phyloP scores from a whole-genome alignment of 2,113 vertebrate species.

The Cygnus buccinator region DNA sequence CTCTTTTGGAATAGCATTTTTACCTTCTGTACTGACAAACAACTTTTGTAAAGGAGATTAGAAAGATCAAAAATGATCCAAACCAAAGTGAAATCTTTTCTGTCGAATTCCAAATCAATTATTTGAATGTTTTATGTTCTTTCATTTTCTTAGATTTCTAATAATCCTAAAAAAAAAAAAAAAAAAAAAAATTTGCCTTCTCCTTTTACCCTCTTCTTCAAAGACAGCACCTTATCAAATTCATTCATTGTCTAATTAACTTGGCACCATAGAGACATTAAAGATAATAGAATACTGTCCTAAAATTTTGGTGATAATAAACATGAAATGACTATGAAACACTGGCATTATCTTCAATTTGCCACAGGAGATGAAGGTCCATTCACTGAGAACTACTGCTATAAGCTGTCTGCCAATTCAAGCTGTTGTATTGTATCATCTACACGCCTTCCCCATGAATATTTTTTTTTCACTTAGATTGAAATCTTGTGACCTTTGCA shows the following conservation, averaged over 20 bases:
- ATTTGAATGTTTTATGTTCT: not conserved
- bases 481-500: slow-evolving; percentile 30
- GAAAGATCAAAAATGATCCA: not conserved
- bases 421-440: not conserved
- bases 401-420: slow-evolving; percentile 16
- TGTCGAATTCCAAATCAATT: not conserved
- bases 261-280: not conserved
- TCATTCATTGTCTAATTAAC: not conserved
- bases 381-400: slow-evolving; percentile 24
- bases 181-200: not conserved
- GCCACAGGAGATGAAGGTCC: slow-evolving; percentile 26
- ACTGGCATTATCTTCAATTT: slow-evolving; percentile 42
- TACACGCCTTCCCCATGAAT: not conserved
- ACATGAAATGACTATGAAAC: slow-evolving; percentile 45
- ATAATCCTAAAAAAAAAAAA: not conserved
- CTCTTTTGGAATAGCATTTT: not conserved
- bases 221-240: not conserved
- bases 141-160: not conserved
- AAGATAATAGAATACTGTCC: not conserved
- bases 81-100: not conserved
- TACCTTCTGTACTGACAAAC: not conserved
- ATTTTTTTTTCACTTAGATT: slow-evolving; percentile 42
- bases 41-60: not conserved
- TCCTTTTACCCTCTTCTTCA: not conserved
- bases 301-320: slow-evolving; percentile 38